Percentiles rank a stretch among this genome's conserved stretches.
Conservation (phyloP, 2,888 invertebrate genomes). For the Deilephila elpenor region DNA sequence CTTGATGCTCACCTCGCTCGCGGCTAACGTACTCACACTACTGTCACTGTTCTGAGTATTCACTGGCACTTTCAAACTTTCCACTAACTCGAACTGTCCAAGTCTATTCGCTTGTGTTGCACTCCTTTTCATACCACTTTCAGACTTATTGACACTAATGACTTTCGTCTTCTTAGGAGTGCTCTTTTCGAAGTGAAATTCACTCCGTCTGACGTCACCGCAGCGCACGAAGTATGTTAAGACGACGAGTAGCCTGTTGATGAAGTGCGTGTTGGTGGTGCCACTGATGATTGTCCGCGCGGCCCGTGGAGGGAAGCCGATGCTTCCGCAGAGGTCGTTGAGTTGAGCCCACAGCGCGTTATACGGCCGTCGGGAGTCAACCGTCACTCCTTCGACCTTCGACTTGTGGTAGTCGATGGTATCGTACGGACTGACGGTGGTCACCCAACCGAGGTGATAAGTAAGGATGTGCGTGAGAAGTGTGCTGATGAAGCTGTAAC, state of each 20-base stretch:
- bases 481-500: slow-evolving; percentile 94
- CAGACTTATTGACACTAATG: slow-evolving; percentile 49
- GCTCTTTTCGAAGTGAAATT: slow-evolving; percentile 63
- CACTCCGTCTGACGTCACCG: slow-evolving; percentile 87
- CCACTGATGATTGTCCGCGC: slow-evolving; percentile 93
- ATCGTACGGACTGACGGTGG: slow-evolving; percentile 87
- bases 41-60: slow-evolving; percentile 67
- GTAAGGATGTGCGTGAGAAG: slow-evolving; percentile 94
- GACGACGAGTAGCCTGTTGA: slow-evolving; percentile 90
- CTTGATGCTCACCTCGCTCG: slow-evolving; percentile 66
- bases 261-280: slow-evolving; percentile 85
- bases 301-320: slow-evolving; percentile 90
- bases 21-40: slow-evolving; percentile 65
- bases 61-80: slow-evolving; percentile 56
- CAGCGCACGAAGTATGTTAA: slow-evolving; percentile 95
- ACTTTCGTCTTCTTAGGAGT: slow-evolving; percentile 69
- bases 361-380: slow-evolving; percentile 82
- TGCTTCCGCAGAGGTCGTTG: slow-evolving; percentile 93
- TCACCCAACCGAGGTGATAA: slow-evolving; percentile 96
- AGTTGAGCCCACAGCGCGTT: slow-evolving; percentile 96
- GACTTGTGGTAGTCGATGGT: slow-evolving; percentile 69
- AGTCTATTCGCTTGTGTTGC: slow-evolving; percentile 48
- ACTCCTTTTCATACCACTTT: slow-evolving; percentile 46
- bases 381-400: slow-evolving; percentile 36
- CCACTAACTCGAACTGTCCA: slow-evolving; percentile 42